Evolutionary conservation across 2,113 vertebrate species (phyloP), one percentile per base, ranked within the genome.

Genomic region (Amblyornis subalaris): DNA sequence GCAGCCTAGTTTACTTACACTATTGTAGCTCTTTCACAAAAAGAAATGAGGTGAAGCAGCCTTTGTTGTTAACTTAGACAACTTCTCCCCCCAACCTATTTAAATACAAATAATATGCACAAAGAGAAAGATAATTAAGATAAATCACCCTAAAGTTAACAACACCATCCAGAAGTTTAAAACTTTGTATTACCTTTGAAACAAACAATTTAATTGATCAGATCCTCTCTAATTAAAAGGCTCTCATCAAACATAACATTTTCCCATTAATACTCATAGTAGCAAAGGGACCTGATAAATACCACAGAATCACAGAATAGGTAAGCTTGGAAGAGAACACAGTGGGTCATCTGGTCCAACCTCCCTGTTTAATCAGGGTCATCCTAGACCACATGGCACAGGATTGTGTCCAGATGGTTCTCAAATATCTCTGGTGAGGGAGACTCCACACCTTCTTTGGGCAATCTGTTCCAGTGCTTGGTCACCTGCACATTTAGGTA

Each of bases 51-150:
- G 18, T 16, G 5, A 54, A 93, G 47, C 44, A 88, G 29, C 23
- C 50, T 91, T 86, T 94, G 42, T 80, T 93, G 38, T 84, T 90
- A 38, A 40, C 15, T 55, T 76, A 65, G 13, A 50, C 28, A 91
- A 53, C 6, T 33, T 86, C 60, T 61, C 65, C 28, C 48, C 8
- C 23, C 23, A 75, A 38, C 19, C 11, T 84, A 58, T 67, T 95
- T 90, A 89, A 94, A 57, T 79, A 85, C 44, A 90, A 96, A 85
- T 76, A 88, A 70, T 44, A 80, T 42, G 33, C 48, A 77, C 40
- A 89, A 93, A 91, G 20, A 77, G 24, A 73, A 57, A 62, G 48
- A 72, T 73, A 89, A 66, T n/a, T 64, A 74, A 78, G 66, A 88
- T 96, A 61, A 73, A 79, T 47, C 10, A 88, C 19, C 71, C 44